Conservation (phyloP, 2,888 invertebrate genomes). For the Drosophila affinis region DNA sequence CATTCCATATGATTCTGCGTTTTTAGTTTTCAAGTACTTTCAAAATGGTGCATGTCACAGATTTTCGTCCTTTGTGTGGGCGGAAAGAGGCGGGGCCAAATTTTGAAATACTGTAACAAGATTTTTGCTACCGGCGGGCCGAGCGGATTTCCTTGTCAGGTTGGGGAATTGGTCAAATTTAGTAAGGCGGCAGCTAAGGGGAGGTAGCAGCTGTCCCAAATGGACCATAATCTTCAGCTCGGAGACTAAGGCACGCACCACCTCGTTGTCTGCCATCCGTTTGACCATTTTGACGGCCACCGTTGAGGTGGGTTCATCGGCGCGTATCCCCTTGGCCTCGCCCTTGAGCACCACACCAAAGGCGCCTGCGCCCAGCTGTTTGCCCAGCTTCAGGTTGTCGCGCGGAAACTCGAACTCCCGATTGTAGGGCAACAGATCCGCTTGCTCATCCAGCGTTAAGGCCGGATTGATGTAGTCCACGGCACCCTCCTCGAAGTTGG, state of each 20-base stretch:
- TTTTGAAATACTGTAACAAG: too few species aligned
- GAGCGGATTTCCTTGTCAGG: too few species aligned
- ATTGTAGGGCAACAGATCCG: slow-evolving; percentile 96
- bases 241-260: slow-evolving; percentile 94
- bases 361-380: slow-evolving; percentile 95
- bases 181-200: too few species aligned
- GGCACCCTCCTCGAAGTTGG: slow-evolving; percentile 91
- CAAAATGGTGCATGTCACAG: too few species aligned
- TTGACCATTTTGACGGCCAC: slow-evolving; percentile 99
- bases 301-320: slow-evolving; percentile 89
- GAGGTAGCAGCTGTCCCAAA: slow-evolving; percentile 95
- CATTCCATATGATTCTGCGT: too few species aligned
- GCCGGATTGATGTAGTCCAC: slow-evolving; percentile 93
- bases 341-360: slow-evolving; percentile 97
- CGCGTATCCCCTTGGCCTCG: slow-evolving; percentile 91
- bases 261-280: slow-evolving; percentile 89
- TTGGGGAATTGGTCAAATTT: too few species aligned
- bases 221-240: slow-evolving; percentile 98
- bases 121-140: too few species aligned
- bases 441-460: slow-evolving; percentile 95
- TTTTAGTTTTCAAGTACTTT: too few species aligned
- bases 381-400: slow-evolving; percentile 90
- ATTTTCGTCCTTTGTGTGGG: too few species aligned
- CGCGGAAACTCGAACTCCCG: slow-evolving; percentile 94
- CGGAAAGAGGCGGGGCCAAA: too few species aligned